phyloP scores from a whole-genome alignment of 2,888 invertebrate species.

The Megamerina dolium region DNA sequence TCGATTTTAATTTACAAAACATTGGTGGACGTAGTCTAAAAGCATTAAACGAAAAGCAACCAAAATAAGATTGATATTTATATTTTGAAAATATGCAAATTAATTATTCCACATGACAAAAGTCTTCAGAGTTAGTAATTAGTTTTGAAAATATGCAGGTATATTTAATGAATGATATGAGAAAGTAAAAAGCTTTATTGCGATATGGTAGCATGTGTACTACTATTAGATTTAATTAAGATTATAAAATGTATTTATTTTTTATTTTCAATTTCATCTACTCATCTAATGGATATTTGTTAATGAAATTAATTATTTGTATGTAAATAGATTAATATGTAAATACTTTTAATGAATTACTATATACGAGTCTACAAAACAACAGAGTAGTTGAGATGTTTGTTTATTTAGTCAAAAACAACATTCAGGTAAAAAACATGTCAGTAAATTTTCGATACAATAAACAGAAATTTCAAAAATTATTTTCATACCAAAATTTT shows the following conservation, averaged over 20 bases:
- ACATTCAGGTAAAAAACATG: conserved; percentile 10
- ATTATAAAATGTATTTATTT: no score
- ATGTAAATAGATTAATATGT: background rate
- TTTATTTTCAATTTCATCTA: no score
- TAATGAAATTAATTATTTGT: no score
- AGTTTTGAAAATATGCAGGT: no score
- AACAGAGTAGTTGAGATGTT: conserved; percentile 5
- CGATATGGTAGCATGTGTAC: no score
- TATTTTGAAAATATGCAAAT: no score
- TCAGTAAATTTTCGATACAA: conserved; percentile 13
- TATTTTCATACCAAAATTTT: conserved; percentile 7
- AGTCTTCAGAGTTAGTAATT: no score
- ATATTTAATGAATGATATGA: no score
- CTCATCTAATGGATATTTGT: no score
- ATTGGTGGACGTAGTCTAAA: conserved; percentile 45
- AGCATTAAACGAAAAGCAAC: conserved; percentile 32
- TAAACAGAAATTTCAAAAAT: conserved; percentile 17
- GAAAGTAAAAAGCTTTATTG: no score
- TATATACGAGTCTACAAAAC: conserved; percentile 3
- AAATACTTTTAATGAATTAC: background rate
- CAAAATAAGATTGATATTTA: conserved; percentile 1
- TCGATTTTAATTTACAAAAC: conserved; percentile 31
- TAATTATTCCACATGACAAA: no score
- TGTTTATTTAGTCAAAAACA: conserved; percentile 7
- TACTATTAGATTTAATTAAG: no score